Percentiles rank a stretch among this genome's conserved stretches.
Conservation (phyloP, 2,888 invertebrate species). For the Proisotoma minuta region DNA sequence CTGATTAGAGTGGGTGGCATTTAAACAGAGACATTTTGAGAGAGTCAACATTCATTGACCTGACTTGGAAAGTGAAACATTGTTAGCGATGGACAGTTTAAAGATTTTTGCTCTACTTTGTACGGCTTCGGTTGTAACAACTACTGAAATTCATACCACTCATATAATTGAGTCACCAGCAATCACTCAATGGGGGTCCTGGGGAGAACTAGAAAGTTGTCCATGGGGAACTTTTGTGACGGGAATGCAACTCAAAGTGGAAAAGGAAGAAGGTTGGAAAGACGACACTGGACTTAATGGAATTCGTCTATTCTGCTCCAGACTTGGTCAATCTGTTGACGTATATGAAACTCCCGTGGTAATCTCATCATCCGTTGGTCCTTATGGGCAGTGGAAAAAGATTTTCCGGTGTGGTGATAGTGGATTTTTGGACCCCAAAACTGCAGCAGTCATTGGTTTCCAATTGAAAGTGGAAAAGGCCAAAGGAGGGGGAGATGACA, state of each 20-base stretch:
- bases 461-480: slow-evolving; percentile 25
- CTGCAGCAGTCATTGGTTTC: slow-evolving; percentile 26
- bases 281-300: slow-evolving; percentile 34
- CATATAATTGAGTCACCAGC: slow-evolving; percentile 9
- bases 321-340: background rate
- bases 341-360: background rate
- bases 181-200: slow-evolving; percentile 22
- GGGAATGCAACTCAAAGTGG: slow-evolving; percentile 34
- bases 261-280: slow-evolving; percentile 25
- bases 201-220: slow-evolving; percentile 31
- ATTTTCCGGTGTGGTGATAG: slow-evolving; percentile 18
- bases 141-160: background rate
- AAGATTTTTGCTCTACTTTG: background rate
- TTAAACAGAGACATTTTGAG: background rate
- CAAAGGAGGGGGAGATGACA: slow-evolving; percentile 28
- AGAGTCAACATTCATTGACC: too few species aligned
- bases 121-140: background rate
- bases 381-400: slow-evolving; percentile 27
- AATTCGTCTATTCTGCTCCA: slow-evolving; percentile 28
- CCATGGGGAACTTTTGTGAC: slow-evolving; percentile 23
- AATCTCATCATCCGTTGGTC: slow-evolving; percentile 25
- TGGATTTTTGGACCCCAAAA: background rate
- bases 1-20: background rate
- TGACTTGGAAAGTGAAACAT: too few species aligned
- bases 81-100: background rate